phyloP scores from a whole-genome alignment of 1,140 invertebrate genomes.

The Pseudobourletiella spinata region DNA sequence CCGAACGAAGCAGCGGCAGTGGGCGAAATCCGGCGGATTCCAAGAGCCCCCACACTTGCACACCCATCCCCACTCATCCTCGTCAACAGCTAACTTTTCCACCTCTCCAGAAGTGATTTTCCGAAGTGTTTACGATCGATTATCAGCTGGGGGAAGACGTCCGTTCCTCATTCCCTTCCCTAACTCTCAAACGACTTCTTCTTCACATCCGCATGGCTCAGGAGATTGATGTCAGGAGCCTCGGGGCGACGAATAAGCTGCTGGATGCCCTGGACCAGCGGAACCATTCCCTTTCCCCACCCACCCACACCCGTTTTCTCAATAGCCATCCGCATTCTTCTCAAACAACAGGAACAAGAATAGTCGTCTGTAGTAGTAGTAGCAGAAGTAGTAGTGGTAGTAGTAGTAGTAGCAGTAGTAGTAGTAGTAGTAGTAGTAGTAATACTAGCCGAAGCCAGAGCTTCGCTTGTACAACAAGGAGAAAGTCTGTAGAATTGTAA shows the following conservation, averaged over 20 bases:
- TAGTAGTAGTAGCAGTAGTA: too few relatives aligned
- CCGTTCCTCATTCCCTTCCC: constrained; percentile 35
- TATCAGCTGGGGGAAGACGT: constrained; percentile 33
- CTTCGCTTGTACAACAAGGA: too few relatives aligned
- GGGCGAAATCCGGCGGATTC: constrained; percentile 29
- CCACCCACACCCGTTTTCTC: background rate
- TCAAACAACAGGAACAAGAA: too few relatives aligned
- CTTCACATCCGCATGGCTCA: constrained; percentile 6
- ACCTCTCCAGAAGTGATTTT: constrained; percentile 37
- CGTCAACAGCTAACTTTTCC: constrained; percentile 24
- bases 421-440: too few relatives aligned
- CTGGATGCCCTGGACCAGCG: background rate
- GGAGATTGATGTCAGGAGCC: constrained; percentile 18
- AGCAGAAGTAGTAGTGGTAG: too few relatives aligned
- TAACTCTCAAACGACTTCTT: constrained; percentile 21
- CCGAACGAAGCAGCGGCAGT: constrained; percentile 37
- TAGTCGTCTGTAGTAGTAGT: too few relatives aligned
- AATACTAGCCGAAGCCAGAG: too few relatives aligned
- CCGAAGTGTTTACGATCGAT: constrained; percentile 37
- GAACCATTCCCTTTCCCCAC: background rate
- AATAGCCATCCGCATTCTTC: background rate
- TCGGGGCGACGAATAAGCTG: too few relatives aligned
- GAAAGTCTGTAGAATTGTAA: too few relatives aligned
- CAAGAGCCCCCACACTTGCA: constrained; percentile 15
- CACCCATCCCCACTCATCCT: constrained; percentile 34